These are phyloP conservation scores for Scaptomyza graminum DNA, from an alignment of 1,140 invertebrate genomes.

Conservation along the genomic window DNA sequence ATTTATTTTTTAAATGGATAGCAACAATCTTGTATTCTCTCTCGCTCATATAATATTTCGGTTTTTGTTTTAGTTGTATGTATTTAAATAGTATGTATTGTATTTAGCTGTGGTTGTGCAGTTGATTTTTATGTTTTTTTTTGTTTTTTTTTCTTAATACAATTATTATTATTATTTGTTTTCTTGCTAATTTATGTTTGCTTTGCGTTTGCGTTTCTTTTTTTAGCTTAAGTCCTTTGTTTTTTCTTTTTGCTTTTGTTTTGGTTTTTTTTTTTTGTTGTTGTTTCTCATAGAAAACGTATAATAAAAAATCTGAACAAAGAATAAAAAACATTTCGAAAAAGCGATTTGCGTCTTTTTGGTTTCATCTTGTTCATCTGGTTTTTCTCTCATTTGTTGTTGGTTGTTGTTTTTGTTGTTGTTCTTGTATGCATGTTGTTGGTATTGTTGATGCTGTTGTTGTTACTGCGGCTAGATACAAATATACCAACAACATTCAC, in stretches of 20 bases:
- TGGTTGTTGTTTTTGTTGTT: constrained; percentile 33
- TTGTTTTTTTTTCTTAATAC: constrained; percentile 44
- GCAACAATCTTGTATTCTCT: constrained; percentile 84
- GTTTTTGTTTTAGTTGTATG: constrained; percentile 60
- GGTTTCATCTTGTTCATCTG: constrained; percentile 20
- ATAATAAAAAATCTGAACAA: constrained; percentile 52
- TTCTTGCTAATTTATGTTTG: constrained; percentile 56
- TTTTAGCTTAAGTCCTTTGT: constrained; percentile 69
- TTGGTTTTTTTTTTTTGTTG: constrained; percentile 39
- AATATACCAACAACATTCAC: constrained; percentile 51
- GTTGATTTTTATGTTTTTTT: constrained; percentile 44
- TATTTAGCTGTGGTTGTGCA: constrained; percentile 70
- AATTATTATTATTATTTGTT: constrained; percentile 50
- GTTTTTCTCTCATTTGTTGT: constrained; percentile 43
- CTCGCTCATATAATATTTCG: constrained; percentile 79
- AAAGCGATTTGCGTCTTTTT: constrained; percentile 50
- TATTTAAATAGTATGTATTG: constrained; percentile 70
- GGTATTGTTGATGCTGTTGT: constrained; percentile 35
- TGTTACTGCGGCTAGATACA: constrained; percentile 50
- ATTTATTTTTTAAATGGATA: constrained; percentile 69
- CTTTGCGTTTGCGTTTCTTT: constrained; percentile 38
- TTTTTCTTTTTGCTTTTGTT: background rate
- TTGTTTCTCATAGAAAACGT: constrained; percentile 70
- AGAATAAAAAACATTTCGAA: constrained; percentile 66
- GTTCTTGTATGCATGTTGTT: constrained; percentile 30